Conservation (phyloP, 2,113 vertebrate genomes). For the Apeltes quadracus region DNA sequence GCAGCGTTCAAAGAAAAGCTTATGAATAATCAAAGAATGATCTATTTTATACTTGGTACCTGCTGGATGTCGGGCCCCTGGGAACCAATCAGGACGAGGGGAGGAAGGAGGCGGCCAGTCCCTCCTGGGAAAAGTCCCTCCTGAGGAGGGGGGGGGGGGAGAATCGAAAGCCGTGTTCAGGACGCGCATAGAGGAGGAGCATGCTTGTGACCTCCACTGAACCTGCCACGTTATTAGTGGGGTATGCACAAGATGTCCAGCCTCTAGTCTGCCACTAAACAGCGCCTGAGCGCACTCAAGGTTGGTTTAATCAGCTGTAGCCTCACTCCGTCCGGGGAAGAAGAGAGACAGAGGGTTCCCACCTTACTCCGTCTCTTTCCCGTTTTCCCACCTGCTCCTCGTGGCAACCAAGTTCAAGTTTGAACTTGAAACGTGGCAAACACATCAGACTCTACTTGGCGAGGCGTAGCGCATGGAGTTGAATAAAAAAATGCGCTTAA, state of each 20-base stretch:
- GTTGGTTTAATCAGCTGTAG: constrained; percentile 15
- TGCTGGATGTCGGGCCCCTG: constrained; percentile 77
- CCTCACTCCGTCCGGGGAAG: neutral
- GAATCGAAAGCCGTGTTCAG: constrained; percentile 69
- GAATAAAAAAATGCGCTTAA: constrained; percentile 19
- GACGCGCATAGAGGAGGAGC: constrained; percentile 45
- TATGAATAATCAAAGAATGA: neutral
- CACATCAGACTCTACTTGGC: neutral
- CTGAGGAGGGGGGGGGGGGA: constrained; percentile 70
- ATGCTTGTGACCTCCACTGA: constrained; percentile 64
- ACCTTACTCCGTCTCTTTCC: neutral
- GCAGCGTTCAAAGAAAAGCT: constrained; percentile 4
- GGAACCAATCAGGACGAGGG: constrained; percentile 77
- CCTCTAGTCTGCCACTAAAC: constrained; percentile 51
- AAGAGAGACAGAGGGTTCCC: constrained; percentile 14
- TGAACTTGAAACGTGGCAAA: constrained; percentile 1
- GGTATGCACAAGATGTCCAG: constrained; percentile 61
- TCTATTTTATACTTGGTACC: constrained; percentile 67
- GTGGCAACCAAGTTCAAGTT: constrained; percentile 7
- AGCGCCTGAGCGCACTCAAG: constrained; percentile 5
- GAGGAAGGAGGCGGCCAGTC: constrained; percentile 76
- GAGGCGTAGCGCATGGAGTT: neutral
- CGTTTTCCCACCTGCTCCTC: constrained; percentile 9
- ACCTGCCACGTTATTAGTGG: constrained; percentile 40
- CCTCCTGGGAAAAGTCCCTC: constrained; percentile 78